A percentile compares a stretch with the other conserved stretches of the same genome.
These are phyloP conservation scores for Dendrophyllia cribrosa DNA, from an alignment of 64 coral and sea anemone species.

Conservation along the genomic window DNA sequence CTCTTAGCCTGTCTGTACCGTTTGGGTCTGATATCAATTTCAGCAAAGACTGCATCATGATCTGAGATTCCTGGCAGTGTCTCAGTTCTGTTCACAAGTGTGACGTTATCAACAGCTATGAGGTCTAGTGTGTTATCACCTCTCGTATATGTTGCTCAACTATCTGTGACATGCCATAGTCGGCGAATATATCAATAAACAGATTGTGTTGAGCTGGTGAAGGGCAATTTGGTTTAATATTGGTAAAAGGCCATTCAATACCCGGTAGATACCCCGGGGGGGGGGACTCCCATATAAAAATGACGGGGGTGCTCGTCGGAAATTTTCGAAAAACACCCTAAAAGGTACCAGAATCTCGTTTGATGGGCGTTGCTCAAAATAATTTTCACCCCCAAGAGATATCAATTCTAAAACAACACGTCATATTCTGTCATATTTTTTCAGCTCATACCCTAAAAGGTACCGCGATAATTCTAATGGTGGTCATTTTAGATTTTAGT, in stretches of 20 bases:
- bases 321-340: no score
- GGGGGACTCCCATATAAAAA: no score
- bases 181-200: constrained; percentile 71
- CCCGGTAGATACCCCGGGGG: constrained; percentile 52
- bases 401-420: no score
- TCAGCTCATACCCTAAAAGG: no score
- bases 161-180: constrained; percentile 71
- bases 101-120: constrained; percentile 68
- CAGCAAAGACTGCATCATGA: constrained; percentile 54
- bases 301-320: no score
- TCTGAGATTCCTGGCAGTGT: constrained; percentile 50
- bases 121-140: constrained; percentile 74
- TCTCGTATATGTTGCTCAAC: constrained; percentile 66
- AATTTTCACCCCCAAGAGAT: no score
- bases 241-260: constrained; percentile 61
- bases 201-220: constrained; percentile 66
- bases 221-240: constrained; percentile 63
- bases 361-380: no score
- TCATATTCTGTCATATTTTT: no score
- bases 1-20: constrained; percentile 30
- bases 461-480: no score
- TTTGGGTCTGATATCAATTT: constrained; percentile 57
- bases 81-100: constrained; percentile 72
- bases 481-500: no score
- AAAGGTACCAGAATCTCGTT: no score